phyloP scores from a whole-genome alignment of 2,888 invertebrate genomes.

The Ochropleura leucogaster region DNA sequence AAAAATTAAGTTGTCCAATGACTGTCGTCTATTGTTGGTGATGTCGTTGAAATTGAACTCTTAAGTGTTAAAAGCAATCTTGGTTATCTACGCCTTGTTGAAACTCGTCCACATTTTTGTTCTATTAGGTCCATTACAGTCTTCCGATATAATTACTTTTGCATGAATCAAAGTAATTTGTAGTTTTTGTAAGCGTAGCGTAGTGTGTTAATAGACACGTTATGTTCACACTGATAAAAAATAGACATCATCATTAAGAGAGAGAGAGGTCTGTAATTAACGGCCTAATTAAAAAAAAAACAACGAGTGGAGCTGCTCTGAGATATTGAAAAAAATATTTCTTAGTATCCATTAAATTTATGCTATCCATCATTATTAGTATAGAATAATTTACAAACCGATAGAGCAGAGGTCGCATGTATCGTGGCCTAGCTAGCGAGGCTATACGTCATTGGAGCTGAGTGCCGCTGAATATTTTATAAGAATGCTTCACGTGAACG shows the following conservation, averaged over 20 bases:
- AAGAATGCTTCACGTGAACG: slow-evolving; percentile 31
- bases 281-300: neutral
- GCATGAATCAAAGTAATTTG: neutral
- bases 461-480: slow-evolving; percentile 59
- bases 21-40: slow-evolving; percentile 4
- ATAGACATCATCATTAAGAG: neutral
- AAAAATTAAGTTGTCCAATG: slow-evolving; percentile 62
- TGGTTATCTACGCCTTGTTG: neutral
- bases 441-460: slow-evolving; percentile 35
- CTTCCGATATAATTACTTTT: neutral
- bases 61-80: neutral
- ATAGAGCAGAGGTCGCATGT: slow-evolving; percentile 5
- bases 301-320: no score
- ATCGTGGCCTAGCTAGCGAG: slow-evolving; percentile 21
- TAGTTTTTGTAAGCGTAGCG: neutral
- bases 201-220: neutral
- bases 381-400: slow-evolving; percentile 22
- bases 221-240: neutral
- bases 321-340: neutral
- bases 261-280: neutral
- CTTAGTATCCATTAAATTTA: neutral
- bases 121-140: neutral
- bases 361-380: slow-evolving; percentile 8
- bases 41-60: neutral
- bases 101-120: neutral